A percentile compares a stretch with the other conserved stretches of the same genome.
Conservation (phyloP, 2,797 vertebrate genomes). For the Mormyrops attenuatus region DNA sequence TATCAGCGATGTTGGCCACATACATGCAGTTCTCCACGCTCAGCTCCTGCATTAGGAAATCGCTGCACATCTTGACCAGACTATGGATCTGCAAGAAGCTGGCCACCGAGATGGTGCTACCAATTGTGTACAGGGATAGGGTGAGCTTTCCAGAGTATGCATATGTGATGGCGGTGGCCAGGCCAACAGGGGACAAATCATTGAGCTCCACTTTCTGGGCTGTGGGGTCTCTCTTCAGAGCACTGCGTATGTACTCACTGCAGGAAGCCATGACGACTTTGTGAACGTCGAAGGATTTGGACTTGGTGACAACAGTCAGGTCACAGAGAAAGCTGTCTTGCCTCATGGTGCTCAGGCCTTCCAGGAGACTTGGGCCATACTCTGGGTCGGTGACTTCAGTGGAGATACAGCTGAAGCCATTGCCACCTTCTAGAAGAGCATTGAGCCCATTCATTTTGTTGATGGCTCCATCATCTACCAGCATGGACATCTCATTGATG, state of each 20-base stretch:
- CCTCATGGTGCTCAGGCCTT: conserved; percentile 89
- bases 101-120: conserved; percentile 92
- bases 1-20: conserved; percentile 89
- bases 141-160: conserved; percentile 96
- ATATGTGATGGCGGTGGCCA: conserved; percentile 90
- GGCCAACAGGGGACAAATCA: conserved; percentile 83
- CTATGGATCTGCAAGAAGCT: conserved; percentile 83
- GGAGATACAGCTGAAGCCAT: conserved; percentile 93
- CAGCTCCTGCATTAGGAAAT: conserved; percentile 91
- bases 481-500: conserved; percentile 86
- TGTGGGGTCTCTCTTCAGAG: conserved; percentile 84
- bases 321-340: conserved; percentile 94
- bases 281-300: conserved; percentile 92
- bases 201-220: conserved; percentile 87
- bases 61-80: conserved; percentile 96
- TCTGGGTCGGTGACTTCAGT: conserved; percentile 83
- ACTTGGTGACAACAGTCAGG: conserved; percentile 87
- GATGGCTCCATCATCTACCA: conserved; percentile 85
- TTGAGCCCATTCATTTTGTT: conserved; percentile 89
- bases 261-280: conserved; percentile 95
- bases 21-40: conserved; percentile 98
- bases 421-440: conserved; percentile 84
- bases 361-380: conserved; percentile 88
- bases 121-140: conserved; percentile 90
- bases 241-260: conserved; percentile 85